Conservation (phyloP, 2,113 vertebrate genomes). For the Mirounga angustirostris region DNA sequence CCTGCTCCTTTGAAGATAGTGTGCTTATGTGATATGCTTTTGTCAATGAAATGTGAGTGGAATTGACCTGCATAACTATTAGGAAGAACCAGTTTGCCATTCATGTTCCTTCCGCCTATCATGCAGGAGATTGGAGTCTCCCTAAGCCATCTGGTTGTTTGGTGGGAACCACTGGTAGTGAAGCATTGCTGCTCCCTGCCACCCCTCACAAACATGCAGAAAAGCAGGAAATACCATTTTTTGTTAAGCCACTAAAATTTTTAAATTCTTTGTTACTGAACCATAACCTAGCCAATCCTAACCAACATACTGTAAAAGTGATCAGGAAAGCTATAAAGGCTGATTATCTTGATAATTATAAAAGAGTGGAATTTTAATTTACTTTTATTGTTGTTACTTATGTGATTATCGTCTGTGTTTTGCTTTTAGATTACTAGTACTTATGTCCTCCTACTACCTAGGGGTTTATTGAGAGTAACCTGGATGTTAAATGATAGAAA, state of each 20-base stretch:
- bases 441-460: not conserved
- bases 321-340: not conserved
- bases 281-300: not conserved
- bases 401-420: not conserved
- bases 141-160: not conserved
- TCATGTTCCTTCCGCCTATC: constrained; percentile 9
- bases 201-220: not conserved
- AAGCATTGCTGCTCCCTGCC: not conserved
- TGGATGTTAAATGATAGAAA: not conserved
- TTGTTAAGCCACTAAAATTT: not conserved
- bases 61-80: constrained; percentile 3
- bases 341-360: not conserved
- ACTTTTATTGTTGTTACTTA: constrained; percentile 7
- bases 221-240: not conserved
- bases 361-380: not conserved
- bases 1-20: not conserved
- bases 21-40: not conserved
- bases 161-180: not conserved
- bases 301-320: not conserved
- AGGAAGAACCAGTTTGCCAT: not conserved
- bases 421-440: not conserved
- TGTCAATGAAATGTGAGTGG: not conserved
- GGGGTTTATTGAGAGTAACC: not conserved
- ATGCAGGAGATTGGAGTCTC: not conserved
- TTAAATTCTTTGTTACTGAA: not conserved